Base-by-base conservation (phyloP, 2,797 vertebrate genomes). In the Argyrosomus regius region DNA sequence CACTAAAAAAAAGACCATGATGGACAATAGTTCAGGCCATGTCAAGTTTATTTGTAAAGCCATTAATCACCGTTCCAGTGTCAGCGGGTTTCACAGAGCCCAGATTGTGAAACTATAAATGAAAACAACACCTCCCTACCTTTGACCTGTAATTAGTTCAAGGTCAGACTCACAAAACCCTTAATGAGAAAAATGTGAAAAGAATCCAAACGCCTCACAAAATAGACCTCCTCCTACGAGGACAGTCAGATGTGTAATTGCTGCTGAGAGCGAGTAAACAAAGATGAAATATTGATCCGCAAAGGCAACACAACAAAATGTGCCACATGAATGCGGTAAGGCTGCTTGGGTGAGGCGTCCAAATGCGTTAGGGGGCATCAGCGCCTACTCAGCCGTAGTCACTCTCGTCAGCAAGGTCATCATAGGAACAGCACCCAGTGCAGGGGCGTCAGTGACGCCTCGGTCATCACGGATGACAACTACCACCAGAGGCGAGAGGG, bases 321-420 rank as follows among this genome's bases (percentile, higher is more conserved):
- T 64, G 78, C 31, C 48, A 78, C 68, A 53, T 17, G 45, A 82
- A 89, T 78, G 79, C 67, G 69, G 69, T 3, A 22, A 60, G 81
- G 80, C 69, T 56, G 81, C 72, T 79, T 1, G 72, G 78, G 18
- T 26, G 78, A 79, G 59, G 77, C 56, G 46, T 85, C 82, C 62
- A 48, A 81, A 87, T 77, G 76, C 69, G 81, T 90, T 79, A 53
- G 78, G 62, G 60, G 74, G 67, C 76, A 81, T 84, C 56, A 46
- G 69, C 64, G 75, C 68, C 84, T 81, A 75, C 86, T 87, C 88
- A 85, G 78, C 83, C 39, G 41, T 57, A 77, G 88, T 76, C 85
- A 49, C 61, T 78, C 87, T 81, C 67, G 39, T 88, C 80, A 84
- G 86, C 91, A 90, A 93, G 91, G 91, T 92, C 91, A 90, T 86